These are phyloP conservation scores for Allacma fusca DNA, from an alignment of 2,888 invertebrate species.

Conservation along the genomic window DNA sequence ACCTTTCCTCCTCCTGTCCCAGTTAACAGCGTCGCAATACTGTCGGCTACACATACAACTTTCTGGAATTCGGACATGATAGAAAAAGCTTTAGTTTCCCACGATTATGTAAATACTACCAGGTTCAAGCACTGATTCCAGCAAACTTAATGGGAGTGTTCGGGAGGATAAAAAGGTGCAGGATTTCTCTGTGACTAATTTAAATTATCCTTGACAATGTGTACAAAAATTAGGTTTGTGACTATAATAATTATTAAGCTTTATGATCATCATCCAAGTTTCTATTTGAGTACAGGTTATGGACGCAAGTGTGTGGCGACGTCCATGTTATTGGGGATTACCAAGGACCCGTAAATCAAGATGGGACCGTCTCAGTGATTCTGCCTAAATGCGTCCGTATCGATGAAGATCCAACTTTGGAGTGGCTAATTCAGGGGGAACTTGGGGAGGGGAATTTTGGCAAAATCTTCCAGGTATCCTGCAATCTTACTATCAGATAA, in stretches of 20 bases:
- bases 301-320: background rate
- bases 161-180: background rate
- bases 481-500: background rate
- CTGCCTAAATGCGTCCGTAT: background rate
- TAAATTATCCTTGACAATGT: too few species aligned
- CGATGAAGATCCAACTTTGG: background rate
- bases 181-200: background rate
- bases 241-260: background rate
- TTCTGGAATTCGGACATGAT: too few species aligned
- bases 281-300: background rate
- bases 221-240: background rate
- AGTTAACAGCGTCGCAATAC: too few species aligned
- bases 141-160: background rate
- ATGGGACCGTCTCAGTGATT: background rate
- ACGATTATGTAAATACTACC: too few species aligned
- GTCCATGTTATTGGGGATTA: background rate
- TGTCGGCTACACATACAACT: too few species aligned
- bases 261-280: background rate
- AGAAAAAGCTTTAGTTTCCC: too few species aligned
- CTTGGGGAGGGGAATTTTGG: slow-evolving; percentile 3
- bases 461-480: background rate
- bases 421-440: slow-evolving; percentile 13
- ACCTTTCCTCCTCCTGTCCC: too few species aligned
- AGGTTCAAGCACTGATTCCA: too few species aligned
- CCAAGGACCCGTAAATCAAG: background rate